phyloP scores from a whole-genome alignment of 1,140 invertebrate species.

The Phortica variegata region DNA sequence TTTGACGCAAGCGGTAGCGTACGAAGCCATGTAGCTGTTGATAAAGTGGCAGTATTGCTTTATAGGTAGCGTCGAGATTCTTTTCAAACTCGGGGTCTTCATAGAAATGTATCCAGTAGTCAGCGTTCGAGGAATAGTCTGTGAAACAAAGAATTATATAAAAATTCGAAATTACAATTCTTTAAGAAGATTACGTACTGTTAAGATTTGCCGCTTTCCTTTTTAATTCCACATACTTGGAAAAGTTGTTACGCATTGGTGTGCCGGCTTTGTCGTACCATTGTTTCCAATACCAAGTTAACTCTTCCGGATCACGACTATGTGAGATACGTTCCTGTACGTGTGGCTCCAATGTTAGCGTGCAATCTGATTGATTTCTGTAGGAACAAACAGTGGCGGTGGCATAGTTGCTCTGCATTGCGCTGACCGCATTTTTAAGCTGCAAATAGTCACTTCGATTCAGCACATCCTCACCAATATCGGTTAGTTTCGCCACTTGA shows the following conservation, averaged over 20 bases:
- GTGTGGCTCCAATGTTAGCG: slow-evolving; percentile 77
- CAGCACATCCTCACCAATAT: slow-evolving; percentile 34
- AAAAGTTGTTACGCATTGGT: slow-evolving; percentile 67
- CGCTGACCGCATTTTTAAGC: slow-evolving; percentile 66
- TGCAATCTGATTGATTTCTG: slow-evolving; percentile 70
- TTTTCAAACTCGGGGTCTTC: slow-evolving; percentile 60
- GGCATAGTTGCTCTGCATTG: slow-evolving; percentile 78
- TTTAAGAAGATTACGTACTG: no score
- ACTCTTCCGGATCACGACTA: slow-evolving; percentile 71
- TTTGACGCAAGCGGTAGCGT: slow-evolving; percentile 59
- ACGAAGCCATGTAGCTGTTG: slow-evolving; percentile 67
- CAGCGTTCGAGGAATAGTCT: slow-evolving; percentile 50
- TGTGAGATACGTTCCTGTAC: slow-evolving; percentile 67
- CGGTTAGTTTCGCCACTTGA: slow-evolving; percentile 34
- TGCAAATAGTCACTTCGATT: slow-evolving; percentile 42
- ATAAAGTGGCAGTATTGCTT: slow-evolving; percentile 64
- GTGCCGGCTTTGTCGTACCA: slow-evolving; percentile 76
- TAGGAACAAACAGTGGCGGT: slow-evolving; percentile 76
- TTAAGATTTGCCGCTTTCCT: slow-evolving; percentile 77
- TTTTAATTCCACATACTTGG: slow-evolving; percentile 71
- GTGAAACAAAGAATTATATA: neutral
- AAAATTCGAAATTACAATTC: no score
- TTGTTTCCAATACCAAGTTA: slow-evolving; percentile 73
- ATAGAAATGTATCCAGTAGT: slow-evolving; percentile 62
- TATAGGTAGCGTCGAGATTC: slow-evolving; percentile 58